These are phyloP conservation scores for Drosophila ambigua DNA, from an alignment of 1,140 invertebrate species.

Conservation along the genomic window DNA sequence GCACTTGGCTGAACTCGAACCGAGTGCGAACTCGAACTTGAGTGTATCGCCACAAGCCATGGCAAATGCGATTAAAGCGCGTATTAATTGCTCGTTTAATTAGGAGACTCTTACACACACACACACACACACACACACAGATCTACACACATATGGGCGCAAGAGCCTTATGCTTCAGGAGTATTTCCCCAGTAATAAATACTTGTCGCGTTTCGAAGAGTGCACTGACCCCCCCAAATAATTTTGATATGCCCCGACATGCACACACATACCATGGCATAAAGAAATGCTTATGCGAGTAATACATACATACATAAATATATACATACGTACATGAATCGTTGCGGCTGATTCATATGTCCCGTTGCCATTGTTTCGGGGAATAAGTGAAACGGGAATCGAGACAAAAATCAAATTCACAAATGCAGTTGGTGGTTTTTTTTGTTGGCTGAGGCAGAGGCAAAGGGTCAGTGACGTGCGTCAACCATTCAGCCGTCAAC, in stretches of 20 bases:
- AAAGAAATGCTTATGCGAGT: slow-evolving; percentile 38
- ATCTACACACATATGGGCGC: no score
- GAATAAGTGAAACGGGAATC: slow-evolving; percentile 36
- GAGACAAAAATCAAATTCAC: slow-evolving; percentile 60
- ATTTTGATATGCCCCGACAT: slow-evolving; percentile 37
- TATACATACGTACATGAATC: no score
- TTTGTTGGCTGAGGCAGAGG: neutral
- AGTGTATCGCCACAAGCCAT: slow-evolving; percentile 75
- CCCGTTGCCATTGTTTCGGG: slow-evolving; percentile 37
- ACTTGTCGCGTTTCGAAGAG: slow-evolving; percentile 69
- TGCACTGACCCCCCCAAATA: slow-evolving; percentile 65
- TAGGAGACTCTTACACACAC: slow-evolving; percentile 31
- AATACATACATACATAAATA: slow-evolving; percentile 9
- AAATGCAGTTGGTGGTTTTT: slow-evolving; percentile 48
- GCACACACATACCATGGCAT: slow-evolving; percentile 13
- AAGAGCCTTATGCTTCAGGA: neutral
- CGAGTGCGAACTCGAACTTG: slow-evolving; percentile 54
- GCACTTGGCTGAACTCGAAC: slow-evolving; percentile 44
- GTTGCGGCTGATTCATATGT: slow-evolving; percentile 58
- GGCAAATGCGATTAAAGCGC: slow-evolving; percentile 70
- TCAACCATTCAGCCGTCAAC: slow-evolving; percentile 42
- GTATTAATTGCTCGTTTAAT: slow-evolving; percentile 76
- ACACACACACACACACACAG: no score
- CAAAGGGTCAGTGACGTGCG: slow-evolving; percentile 51
- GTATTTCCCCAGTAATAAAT: slow-evolving; percentile 55